Evolutionary conservation across 1,140 invertebrate species (phyloP).

Genomic region (Philopotamus ludificatus): DNA sequence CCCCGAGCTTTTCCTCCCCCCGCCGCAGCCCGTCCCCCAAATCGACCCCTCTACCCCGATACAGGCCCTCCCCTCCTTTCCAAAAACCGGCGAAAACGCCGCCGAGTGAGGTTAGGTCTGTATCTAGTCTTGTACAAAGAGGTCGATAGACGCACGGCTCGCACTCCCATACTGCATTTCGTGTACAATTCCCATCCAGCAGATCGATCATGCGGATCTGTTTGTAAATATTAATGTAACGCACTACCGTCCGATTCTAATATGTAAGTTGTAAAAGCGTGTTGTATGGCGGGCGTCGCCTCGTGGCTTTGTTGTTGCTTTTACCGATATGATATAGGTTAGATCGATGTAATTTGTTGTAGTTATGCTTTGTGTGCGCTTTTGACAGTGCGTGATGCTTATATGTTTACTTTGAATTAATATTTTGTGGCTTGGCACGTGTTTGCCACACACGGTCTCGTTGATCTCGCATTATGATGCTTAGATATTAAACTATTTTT

Average conservation of each 20-base stretch:
- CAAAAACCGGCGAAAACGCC: constrained; percentile 7
- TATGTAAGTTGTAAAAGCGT: neutral
- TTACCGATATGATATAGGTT: no score
- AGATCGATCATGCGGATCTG: no score
- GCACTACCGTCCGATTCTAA: no score
- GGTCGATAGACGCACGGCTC: constrained; percentile 38
- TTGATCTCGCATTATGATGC: no score
- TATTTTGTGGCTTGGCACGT: no score
- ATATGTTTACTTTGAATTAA: no score
- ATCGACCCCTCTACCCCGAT: neutral
- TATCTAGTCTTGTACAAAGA: constrained; percentile 39
- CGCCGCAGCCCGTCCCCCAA: neutral
- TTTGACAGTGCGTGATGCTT: no score
- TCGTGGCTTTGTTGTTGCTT: constrained; percentile 9
- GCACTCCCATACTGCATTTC: constrained; percentile 1
- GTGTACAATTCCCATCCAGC: neutral
- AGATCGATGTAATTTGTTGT: no score
- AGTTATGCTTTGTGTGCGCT: no score
- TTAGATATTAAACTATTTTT: no score
- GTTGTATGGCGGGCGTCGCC: neutral
- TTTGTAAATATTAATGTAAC: no score
- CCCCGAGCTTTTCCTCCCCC: neutral
- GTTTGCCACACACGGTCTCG: no score
- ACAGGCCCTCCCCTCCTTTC: neutral
- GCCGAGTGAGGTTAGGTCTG: constrained; percentile 37